Evolutionary conservation across 2,797 vertebrate genomes (phyloP), one percentile per base, ranked within the genome.

Genomic region (Margarornis squamiger): DNA sequence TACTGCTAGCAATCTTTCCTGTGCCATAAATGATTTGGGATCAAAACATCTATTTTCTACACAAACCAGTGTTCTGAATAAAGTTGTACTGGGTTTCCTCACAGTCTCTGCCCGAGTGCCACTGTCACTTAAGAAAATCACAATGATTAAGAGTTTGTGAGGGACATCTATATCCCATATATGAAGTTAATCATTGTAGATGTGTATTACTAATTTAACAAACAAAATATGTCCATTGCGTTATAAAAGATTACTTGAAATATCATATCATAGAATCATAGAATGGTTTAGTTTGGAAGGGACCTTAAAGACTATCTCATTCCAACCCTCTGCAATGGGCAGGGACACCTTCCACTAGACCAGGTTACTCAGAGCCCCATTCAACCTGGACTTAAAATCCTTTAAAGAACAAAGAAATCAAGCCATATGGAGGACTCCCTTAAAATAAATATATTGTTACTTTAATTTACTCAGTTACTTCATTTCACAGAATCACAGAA

Each of bases 281-380:
- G 9, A 24, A 58, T 39, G 6, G 4, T 45, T 43, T 65, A 29
- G 6, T 21, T 65, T 45, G 29, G 21, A 77, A 51, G 10, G 38
- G 21, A 51, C 43, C 14, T 51, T 30, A 26, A 76, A 77, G 45
- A 22, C 7, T 45, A 58, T 22, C 19, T 5, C 9, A 2, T 62
- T 7, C 27, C 48, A 70, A 17, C 1, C 8, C 7, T 4, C 12
- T 43, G 41, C 6, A 32, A 43, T 43, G 1, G 0, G 23, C 29
- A 63, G 32, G 7, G 38, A 7, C 29, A 76, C 10, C 7, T 58
- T 34, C n/a, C 38, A 22, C 30, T 39, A 11, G 7, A 5, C 29
- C n/a, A 34, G 38, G 20, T 6, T 45, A 10, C 18, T 77, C 38
- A 17, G 49, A 71, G 17, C 2, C 24, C 24, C 1, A 1, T 65